Percentiles rank a stretch among this genome's conserved stretches.
Evolutionary conservation across 2,888 invertebrate species (phyloP).

Genomic region (Pegoplata infirma): DNA sequence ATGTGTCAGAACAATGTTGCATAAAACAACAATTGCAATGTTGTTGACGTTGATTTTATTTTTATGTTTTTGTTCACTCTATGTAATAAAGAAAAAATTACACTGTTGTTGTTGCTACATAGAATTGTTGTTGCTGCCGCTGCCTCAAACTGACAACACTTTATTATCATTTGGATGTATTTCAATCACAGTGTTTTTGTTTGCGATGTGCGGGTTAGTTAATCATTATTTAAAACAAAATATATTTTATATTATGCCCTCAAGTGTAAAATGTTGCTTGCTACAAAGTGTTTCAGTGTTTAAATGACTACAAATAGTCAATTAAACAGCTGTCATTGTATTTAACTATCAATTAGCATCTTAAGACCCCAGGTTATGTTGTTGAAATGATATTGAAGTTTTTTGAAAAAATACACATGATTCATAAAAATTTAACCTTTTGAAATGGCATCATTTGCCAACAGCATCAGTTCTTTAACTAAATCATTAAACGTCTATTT

Average conservation of each 20-base stretch:
- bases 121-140: slow-evolving; percentile 14
- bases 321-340: neutral
- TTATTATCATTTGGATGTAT: slow-evolving; percentile 18
- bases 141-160: slow-evolving; percentile 15
- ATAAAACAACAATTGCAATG: slow-evolving; percentile 22
- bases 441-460: too few species aligned
- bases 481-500: too few species aligned
- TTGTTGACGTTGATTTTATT: slow-evolving; percentile 21
- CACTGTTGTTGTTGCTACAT: neutral
- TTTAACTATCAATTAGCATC: neutral
- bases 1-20: slow-evolving; percentile 47
- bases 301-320: too few species aligned
- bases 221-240: slow-evolving; percentile 34
- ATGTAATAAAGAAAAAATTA: slow-evolving; percentile 21
- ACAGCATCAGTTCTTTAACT: too few species aligned
- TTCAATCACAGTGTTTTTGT: slow-evolving; percentile 30
- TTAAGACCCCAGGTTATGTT: neutral
- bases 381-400: too few species aligned
- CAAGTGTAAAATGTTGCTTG: neutral
- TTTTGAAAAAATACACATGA: too few species aligned
- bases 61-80: neutral
- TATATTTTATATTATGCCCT: neutral
- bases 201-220: slow-evolving; percentile 36
- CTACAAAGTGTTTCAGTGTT: neutral
- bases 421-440: too few species aligned